Evolutionary conservation across 1,140 invertebrate genomes (phyloP), one percentile per base, ranked within the genome.

Genomic region (Ctenoplectra terminalis): DNA sequence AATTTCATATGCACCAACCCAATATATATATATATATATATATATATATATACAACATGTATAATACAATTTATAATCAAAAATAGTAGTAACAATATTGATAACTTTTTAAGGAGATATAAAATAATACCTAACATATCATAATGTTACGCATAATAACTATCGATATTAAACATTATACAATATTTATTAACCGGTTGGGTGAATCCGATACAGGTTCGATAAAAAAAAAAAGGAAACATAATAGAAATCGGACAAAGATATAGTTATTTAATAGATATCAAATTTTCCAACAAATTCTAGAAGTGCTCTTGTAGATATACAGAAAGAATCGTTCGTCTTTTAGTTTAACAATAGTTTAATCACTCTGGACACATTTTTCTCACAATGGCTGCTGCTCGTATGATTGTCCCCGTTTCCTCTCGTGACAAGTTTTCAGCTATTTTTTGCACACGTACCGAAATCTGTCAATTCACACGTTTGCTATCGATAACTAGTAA

Each of bases 281-380:
- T 4, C 46, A 37, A 23, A 70, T 20, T 31, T 7, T 1, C n/a
- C n/a, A n/a, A n/a, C n/a, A n/a, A 29, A 31, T 17, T 13, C 52
- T n/a, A n/a, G 23, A 29, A 29, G n/a, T 71, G 69, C 20, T 81
- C 40, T 60, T 60, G 52, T 70, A 71, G 23, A 15, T 70, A 52
- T 56, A 37, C 58, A 20, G 54, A 56, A 83, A 87, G 81, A 87
- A 87, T 87, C 85, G 85, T 87, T 87, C 72, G 82, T 86, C 85
- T 67, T 80, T 29, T 54, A 43, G 15, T 70, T 69, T 34, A 69
- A 31, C 4, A 50, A 50, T 66, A 72, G 37, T 76, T 61, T 34
- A 75, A 48, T 31, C 7, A 63, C 60, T n/a, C 60, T 80, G 54
- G 37, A 80, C 46, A 72, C 15, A 37, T 67, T 54, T 82, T 79